These are phyloP conservation scores for Drosophila limbata DNA, from an alignment of 2,888 invertebrate genomes.

Conservation along the genomic window DNA sequence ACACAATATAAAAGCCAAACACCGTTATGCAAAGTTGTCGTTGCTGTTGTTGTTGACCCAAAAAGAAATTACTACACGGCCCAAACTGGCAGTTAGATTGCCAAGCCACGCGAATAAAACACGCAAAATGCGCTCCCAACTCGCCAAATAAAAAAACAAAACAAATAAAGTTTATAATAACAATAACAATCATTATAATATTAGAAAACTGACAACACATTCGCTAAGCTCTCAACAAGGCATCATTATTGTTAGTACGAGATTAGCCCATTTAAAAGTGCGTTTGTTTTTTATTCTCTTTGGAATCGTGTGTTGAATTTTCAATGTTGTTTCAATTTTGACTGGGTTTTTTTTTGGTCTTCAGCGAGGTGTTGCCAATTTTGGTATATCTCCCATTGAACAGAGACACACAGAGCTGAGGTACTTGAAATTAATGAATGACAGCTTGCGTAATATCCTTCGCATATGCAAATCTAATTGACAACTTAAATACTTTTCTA, in stretches of 20 bases:
- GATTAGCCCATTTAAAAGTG: slow-evolving; percentile 41
- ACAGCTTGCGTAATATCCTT: slow-evolving; percentile 24
- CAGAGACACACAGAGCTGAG: slow-evolving; percentile 33
- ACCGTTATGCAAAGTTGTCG: slow-evolving; percentile 72
- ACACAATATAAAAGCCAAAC: slow-evolving; percentile 48
- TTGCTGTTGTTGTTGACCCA: slow-evolving; percentile 62
- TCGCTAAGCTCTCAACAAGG: slow-evolving; percentile 19
- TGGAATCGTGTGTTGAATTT: slow-evolving; percentile 43
- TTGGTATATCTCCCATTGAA: slow-evolving; percentile 29
- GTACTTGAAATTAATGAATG: slow-evolving; percentile 14
- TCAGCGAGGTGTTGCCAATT: slow-evolving; percentile 35
- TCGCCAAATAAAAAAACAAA: slow-evolving; percentile 18
- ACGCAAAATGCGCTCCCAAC: slow-evolving; percentile 45
- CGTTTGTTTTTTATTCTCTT: slow-evolving; percentile 42
- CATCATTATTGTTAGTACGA: slow-evolving; percentile 29
- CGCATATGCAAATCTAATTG: slow-evolving; percentile 26
- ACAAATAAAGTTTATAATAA: slow-evolving; percentile 11
- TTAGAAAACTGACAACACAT: slow-evolving; percentile 27
- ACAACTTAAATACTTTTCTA: slow-evolving; percentile 29
- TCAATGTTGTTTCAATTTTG: slow-evolving; percentile 17
- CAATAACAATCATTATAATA: slow-evolving; percentile 19
- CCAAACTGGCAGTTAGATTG: slow-evolving; percentile 50
- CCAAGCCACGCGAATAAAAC: slow-evolving; percentile 63
- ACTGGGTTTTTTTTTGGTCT: slow-evolving; percentile 14
- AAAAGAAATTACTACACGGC: slow-evolving; percentile 62